Base-by-base conservation (phyloP, 2,888 invertebrate species). In the Cephus pulcher region DNA sequence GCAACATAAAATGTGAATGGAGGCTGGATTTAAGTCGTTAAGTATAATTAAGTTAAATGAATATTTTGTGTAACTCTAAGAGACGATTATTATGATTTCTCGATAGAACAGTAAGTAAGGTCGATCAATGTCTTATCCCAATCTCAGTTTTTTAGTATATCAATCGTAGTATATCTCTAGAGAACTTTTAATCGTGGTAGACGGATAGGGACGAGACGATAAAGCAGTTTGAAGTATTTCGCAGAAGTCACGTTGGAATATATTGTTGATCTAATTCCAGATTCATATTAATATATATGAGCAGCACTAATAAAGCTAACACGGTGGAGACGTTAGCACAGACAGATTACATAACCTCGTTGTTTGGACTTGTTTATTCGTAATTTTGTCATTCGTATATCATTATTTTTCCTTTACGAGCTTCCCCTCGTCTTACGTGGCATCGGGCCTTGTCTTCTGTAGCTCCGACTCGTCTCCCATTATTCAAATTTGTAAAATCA, bases 31-130 rank as follows among this genome's bases (percentile, higher is more conserved):
- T 75, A 40, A 78, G 76, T 76, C 76, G 70, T 73, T 76, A 80
- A 75, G 35, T 34, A 74, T 70, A 69, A 32, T 81, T 79, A 77
- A 75, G 73, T 77, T 75, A 81, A 82, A 81, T 79, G 77, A 79
- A 78, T 82, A 81, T 81, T 81, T 81, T 81, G 71, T 79, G 70
- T 81, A 79, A 78, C 40, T 12, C 75, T 73, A 73, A 40, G 40
- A 34, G 30, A 30, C 68, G 23, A 6, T 33, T 34, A 40, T 69
- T 4, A 40, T 76, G 12, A 30, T 34, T 40, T 34, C 12, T 73
- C 76, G 32, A 15, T 76, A 73, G 73, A 34, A n/a, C 30, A 30
- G 30, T 70, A 70, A 30, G 70, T 30, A 70, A 70, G 32, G 70
- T 70, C n/a, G 33, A 70, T 70, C 32, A 33, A 33, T 70, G 70